Percentiles rank a stretch among this genome's conserved stretches.
phyloP scores from a whole-genome alignment of 2,888 invertebrate genomes.

The Zygothrica quintamaculata region DNA sequence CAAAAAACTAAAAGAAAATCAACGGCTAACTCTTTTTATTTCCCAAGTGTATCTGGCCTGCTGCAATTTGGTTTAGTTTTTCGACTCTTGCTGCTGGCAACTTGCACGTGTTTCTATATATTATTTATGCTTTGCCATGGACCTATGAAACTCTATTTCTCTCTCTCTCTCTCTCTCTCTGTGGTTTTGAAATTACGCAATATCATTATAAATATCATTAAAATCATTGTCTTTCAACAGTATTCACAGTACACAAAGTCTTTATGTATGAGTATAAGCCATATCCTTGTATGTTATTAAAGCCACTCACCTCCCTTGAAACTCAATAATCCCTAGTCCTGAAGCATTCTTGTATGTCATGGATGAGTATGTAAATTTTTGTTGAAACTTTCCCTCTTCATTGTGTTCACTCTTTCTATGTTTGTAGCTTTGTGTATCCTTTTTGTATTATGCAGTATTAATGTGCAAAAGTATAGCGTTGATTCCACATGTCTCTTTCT shows the following conservation, averaged over 20 bases:
- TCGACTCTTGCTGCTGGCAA: constrained; percentile 5
- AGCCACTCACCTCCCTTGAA: constrained; percentile 10
- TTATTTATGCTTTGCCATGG: constrained; percentile 35
- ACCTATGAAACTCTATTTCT: too few relatives aligned
- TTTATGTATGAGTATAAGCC: background rate
- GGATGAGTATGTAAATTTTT: constrained; percentile 76
- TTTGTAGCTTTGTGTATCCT: background rate
- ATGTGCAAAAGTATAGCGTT: constrained; percentile 68
- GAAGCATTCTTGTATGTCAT: constrained; percentile 67
- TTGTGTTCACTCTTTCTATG: background rate
- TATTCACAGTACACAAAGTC: background rate
- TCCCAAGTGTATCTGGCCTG: constrained; percentile 59
- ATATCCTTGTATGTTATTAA: constrained; percentile 24
- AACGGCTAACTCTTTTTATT: constrained; percentile 66
- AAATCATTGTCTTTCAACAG: constrained; percentile 42
- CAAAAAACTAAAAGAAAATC: constrained; percentile 9
- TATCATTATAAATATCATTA: constrained; percentile 55
- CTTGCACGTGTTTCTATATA: constrained; percentile 59
- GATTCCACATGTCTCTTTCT: constrained; percentile 69
- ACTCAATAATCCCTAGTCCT: background rate
- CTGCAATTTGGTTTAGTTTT: constrained; percentile 61
- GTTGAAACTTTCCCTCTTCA: constrained; percentile 19
- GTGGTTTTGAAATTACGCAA: constrained; percentile 38
- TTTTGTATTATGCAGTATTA: constrained; percentile 66
- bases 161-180: too few relatives aligned